Percentiles rank a stretch among this genome's conserved stretches.
These are phyloP conservation scores for Rapana venosa DNA, from an alignment of 2,888 invertebrate species.

Conservation along the genomic window DNA sequence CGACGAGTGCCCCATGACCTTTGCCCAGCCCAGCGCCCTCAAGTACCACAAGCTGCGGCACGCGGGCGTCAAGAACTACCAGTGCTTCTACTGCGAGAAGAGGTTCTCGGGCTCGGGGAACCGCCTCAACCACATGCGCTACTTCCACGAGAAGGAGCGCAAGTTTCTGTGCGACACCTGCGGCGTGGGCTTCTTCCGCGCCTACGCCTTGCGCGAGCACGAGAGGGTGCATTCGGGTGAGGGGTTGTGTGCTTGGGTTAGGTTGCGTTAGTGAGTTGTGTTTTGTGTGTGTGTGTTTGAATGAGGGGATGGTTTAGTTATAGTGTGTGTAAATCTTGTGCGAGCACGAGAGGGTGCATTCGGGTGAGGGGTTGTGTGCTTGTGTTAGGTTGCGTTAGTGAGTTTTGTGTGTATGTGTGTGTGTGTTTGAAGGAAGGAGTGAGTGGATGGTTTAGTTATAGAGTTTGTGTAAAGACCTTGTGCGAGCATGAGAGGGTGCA, in stretches of 20 bases:
- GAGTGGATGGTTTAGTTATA: too few relatives aligned
- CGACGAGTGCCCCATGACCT: slow-evolving; percentile 31
- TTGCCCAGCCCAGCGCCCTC: slow-evolving; percentile 15
- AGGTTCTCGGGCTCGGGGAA: slow-evolving; percentile 10
- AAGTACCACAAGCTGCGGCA: slow-evolving; percentile 25
- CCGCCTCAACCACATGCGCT: slow-evolving; percentile 18
- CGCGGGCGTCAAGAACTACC: slow-evolving; percentile 21
- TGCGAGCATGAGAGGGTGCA: slow-evolving; percentile 27
- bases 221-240: slow-evolving; percentile 28
- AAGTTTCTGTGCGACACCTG: slow-evolving; percentile 38
- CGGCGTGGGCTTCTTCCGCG: slow-evolving; percentile 29
- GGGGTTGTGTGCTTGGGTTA: not conserved
- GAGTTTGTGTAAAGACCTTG: too few relatives aligned
- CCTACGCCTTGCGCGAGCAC: slow-evolving; percentile 22
- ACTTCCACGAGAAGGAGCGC: slow-evolving; percentile 26
- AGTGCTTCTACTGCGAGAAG: slow-evolving; percentile 31
- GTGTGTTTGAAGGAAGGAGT: too few relatives aligned
- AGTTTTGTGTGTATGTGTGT: too few relatives aligned
- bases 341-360: too few relatives aligned
- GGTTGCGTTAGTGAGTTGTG: too few relatives aligned
- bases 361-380: too few relatives aligned
- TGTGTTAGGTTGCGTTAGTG: too few relatives aligned
- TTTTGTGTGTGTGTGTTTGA: too few relatives aligned
- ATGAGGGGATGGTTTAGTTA: too few relatives aligned
- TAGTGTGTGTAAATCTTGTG: too few relatives aligned